These are phyloP conservation scores for Norana najaformis DNA, from an alignment of 2,888 invertebrate species.

Conservation along the genomic window DNA sequence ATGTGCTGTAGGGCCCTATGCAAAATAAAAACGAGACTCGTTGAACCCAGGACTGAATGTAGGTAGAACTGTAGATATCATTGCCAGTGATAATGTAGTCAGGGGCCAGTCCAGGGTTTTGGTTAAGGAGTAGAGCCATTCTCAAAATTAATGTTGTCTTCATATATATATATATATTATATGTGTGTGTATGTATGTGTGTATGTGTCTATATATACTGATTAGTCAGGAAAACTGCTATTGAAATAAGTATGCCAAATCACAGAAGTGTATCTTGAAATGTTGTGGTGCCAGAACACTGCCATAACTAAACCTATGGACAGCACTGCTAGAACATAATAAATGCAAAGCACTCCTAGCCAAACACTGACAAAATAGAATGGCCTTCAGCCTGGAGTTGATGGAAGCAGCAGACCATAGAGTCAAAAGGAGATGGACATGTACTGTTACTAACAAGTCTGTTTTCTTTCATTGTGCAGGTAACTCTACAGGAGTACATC, in stretches of 20 bases:
- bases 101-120: not conserved
- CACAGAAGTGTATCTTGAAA: too few species aligned
- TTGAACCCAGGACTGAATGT: not conserved
- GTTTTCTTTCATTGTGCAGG: constrained; percentile 21
- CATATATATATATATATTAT: not conserved
- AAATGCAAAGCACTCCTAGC: not conserved
- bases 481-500: constrained; percentile 33
- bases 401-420: not conserved
- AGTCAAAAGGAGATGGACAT: not conserved
- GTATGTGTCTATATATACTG: not conserved
- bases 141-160: not conserved
- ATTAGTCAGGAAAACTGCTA: not conserved
- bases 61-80: not conserved
- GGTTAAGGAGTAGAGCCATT: not conserved
- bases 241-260: not conserved
- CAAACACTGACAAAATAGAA: not conserved
- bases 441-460: not conserved
- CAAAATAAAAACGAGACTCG: not conserved
- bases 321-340: too few species aligned
- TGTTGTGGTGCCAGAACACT: too few species aligned
- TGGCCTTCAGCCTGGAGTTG: not conserved
- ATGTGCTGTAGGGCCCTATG: not conserved
- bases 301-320: too few species aligned
- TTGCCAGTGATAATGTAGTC: not conserved
- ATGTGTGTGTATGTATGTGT: not conserved